A percentile compares a stretch with the other conserved stretches of the same genome.
These are phyloP conservation scores for Anniella stebbinsi DNA, from an alignment of 2,797 vertebrate species.

Conservation along the genomic window DNA sequence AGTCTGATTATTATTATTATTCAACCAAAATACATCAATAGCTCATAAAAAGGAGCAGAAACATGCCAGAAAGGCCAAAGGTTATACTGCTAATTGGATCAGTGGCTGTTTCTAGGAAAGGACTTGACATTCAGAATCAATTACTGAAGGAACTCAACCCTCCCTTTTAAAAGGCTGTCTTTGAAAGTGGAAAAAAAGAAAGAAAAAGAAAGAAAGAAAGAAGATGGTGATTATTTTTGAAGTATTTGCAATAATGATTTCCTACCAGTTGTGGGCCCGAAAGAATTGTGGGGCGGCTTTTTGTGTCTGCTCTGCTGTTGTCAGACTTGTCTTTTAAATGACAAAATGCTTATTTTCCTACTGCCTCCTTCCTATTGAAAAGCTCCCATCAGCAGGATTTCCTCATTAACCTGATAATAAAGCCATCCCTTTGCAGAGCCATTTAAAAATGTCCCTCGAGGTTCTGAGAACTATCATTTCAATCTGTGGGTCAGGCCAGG, in stretches of 20 bases:
- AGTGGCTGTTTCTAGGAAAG: slow-evolving; percentile 48
- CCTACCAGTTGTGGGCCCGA: neutral
- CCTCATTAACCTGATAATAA: slow-evolving; percentile 48
- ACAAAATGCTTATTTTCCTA: slow-evolving; percentile 7
- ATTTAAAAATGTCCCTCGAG: slow-evolving; percentile 27
- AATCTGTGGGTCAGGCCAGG: neutral
- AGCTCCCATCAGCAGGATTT: slow-evolving; percentile 6
- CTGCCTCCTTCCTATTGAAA: slow-evolving; percentile 3
- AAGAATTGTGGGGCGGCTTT: slow-evolving; percentile 28
- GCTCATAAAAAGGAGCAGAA: slow-evolving; percentile 37
- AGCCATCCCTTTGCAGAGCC: slow-evolving; percentile 26
- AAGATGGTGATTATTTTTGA: slow-evolving; percentile 38
- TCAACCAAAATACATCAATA: slow-evolving; percentile 11
- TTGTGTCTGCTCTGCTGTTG: slow-evolving; percentile 39
- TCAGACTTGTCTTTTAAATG: slow-evolving; percentile 27
- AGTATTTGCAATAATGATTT: slow-evolving; percentile 56
- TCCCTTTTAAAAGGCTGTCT: slow-evolving; percentile 37
- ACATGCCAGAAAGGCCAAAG: slow-evolving; percentile 23
- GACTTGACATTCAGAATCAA: slow-evolving; percentile 48
- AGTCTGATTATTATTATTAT: neutral
- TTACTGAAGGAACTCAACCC: slow-evolving; percentile 57
- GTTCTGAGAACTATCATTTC: slow-evolving; percentile 12
- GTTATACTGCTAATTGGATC: slow-evolving; percentile 43
- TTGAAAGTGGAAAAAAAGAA: slow-evolving; percentile 37
- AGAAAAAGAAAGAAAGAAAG: accelerated